phyloP scores from a whole-genome alignment of 2,888 invertebrate genomes.

The Agrochola lota region DNA sequence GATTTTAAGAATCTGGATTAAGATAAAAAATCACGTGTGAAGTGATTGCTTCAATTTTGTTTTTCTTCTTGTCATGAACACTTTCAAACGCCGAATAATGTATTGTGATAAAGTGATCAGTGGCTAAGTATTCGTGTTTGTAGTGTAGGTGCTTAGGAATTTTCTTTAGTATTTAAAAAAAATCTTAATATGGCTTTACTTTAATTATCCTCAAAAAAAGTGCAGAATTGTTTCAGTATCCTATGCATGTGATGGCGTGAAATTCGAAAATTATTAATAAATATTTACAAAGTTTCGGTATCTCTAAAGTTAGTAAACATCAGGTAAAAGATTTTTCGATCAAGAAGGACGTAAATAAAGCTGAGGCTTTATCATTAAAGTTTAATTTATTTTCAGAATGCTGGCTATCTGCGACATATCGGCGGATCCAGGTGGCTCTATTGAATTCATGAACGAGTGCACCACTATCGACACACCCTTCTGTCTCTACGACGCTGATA shows the following conservation, averaged over 20 bases:
- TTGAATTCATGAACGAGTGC: constrained; percentile 99
- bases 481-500: constrained; percentile 99
- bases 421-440: constrained; percentile 99
- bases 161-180: no score
- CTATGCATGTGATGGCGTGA: no score
- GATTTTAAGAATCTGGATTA: neutral
- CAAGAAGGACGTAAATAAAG: neutral
- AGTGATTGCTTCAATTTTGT: neutral
- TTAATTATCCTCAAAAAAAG: neutral
- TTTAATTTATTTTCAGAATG: constrained; percentile 90
- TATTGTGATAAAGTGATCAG: neutral
- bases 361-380: neutral
- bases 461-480: constrained; percentile 99
- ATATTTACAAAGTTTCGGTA: neutral
- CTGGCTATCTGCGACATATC: constrained; percentile 99
- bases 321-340: neutral
- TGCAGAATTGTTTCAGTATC: neutral
- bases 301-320: neutral
- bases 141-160: neutral
- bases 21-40: neutral
- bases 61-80: neutral
- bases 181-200: no score
- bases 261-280: neutral
- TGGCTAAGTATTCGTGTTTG: neutral
- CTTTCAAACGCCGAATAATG: neutral